Percentiles rank a stretch among this genome's conserved stretches.
These are phyloP conservation scores for Tenthredo livida DNA, from an alignment of 2,888 invertebrate genomes.

Conservation along the genomic window DNA sequence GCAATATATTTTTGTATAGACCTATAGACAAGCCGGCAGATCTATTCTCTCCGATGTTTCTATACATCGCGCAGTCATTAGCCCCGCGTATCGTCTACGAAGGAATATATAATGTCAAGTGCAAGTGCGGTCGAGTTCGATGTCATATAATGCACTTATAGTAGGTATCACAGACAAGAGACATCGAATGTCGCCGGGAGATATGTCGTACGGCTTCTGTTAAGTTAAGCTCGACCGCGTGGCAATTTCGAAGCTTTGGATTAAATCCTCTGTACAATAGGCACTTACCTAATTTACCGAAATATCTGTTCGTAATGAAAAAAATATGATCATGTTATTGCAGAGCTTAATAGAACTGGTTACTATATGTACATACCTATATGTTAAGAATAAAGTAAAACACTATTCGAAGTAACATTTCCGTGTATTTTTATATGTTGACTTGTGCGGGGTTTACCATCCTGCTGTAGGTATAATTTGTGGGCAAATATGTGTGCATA, in stretches of 20 bases:
- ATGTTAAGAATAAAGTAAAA: not conserved
- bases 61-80: not conserved
- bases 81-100: not conserved
- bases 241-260: constrained; percentile 18
- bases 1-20: not conserved
- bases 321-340: not conserved
- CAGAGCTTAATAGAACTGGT: not conserved
- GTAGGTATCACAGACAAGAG: constrained; percentile 15
- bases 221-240: constrained; percentile 7
- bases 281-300: not conserved
- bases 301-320: not conserved
- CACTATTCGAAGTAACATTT: not conserved
- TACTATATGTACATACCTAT: not conserved
- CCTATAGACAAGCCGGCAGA: not conserved
- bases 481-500: not conserved
- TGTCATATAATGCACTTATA: constrained; percentile 45
- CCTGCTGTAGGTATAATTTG: not conserved
- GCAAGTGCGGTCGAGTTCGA: constrained; percentile 48
- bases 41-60: constrained; percentile 4
- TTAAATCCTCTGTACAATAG: not conserved
- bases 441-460: constrained; percentile 5
- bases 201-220: constrained; percentile 41
- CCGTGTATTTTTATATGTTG: not conserved
- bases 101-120: constrained; percentile 35
- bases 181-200: not conserved